Percentiles rank a stretch among this genome's conserved stretches.
Evolutionary conservation across 2,888 invertebrate species (phyloP).

Genomic region (Patella pellucida): DNA sequence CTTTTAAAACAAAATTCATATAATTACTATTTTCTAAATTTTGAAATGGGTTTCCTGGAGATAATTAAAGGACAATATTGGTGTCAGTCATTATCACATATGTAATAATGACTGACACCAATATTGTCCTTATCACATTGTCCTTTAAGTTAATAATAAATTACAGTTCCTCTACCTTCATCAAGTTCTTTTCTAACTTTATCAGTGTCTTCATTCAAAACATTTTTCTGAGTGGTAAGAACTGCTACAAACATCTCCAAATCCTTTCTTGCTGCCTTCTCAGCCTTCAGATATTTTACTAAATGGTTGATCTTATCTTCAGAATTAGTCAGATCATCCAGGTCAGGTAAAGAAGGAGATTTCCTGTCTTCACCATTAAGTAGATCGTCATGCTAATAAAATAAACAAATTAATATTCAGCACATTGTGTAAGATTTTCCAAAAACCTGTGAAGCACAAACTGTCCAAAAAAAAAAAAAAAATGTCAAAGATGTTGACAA

Average conservation of each 20-base stretch:
- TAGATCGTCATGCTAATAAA: not conserved
- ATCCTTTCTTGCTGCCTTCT: conserved; percentile 72
- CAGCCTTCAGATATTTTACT: conserved; percentile 71
- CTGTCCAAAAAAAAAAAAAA: not conserved
- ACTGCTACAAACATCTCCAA: conserved; percentile 74
- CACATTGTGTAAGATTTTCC: not conserved
- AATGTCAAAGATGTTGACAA: too few relatives aligned
- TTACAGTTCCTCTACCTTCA: conserved; percentile 58
- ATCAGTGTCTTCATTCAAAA: conserved; percentile 72
- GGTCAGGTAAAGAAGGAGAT: conserved; percentile 58
- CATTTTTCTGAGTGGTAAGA: conserved; percentile 73
- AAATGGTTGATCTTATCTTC: conserved; percentile 69
- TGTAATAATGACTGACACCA: too few relatives aligned
- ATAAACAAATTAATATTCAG: conserved; percentile 4
- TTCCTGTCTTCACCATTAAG: conserved; percentile 28
- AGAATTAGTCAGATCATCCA: conserved; percentile 54
- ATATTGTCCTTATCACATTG: too few relatives aligned
- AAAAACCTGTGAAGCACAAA: not conserved
- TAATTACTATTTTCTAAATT: too few relatives aligned
- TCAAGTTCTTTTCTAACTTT: conserved; percentile 69
- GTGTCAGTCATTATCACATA: too few relatives aligned
- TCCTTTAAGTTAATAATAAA: too few relatives aligned
- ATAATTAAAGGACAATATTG: too few relatives aligned
- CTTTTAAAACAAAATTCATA: too few relatives aligned
- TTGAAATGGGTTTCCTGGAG: too few relatives aligned